Base-by-base conservation (phyloP, 2,888 invertebrate species). In the Xanthorhoe spadicearia region DNA sequence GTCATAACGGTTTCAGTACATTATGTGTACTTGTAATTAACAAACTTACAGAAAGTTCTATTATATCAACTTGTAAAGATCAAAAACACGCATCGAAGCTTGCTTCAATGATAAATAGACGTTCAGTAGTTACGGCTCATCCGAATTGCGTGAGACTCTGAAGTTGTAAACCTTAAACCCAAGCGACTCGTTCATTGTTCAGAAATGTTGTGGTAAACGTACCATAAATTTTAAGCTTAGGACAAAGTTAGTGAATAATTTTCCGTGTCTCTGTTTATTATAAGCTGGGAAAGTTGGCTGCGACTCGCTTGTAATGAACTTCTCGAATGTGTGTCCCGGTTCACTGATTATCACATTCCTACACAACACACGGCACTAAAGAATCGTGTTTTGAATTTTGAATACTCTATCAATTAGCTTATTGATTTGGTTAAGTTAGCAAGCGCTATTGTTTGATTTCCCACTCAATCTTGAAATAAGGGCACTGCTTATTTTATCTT, bases 181-280 rank as follows among this genome's bases (percentile, higher is more conserved):
- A 78, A 83, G 89, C 87, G 90, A 88, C 83, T 88, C 88, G 88
- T 90, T 89, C 88, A 89, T 89, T 90, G 89, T 87, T 81, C 85
- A 83, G 86, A 89, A 89, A 89, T 88, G 87, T 88, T 82, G 89
- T 85, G 87, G 90, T 88, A 87, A 90, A 86, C 86, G 87, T 89
- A 88, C 89, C 89, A 91, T 91, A 92, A 91, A 92, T 91, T 91
- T 87, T 82, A 80, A 83, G 84, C 87, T 88, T 86, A 83, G 85
- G 83, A 77, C 83, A 85, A 92, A 91, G 89, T 92, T 90, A 85
- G 85, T 85, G 90, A 91, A 91, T 91, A 91, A 92, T 91, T 90
- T 88, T 88, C 89, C 86, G 85, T 90, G 90, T 91, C 89, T 90
- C 90, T 91, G 92, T 90, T 90, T 90, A 90, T 90, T 90, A 89